Evolutionary conservation across 2,113 vertebrate genomes (phyloP).

Genomic region (Ictalurus furcatus): DNA sequence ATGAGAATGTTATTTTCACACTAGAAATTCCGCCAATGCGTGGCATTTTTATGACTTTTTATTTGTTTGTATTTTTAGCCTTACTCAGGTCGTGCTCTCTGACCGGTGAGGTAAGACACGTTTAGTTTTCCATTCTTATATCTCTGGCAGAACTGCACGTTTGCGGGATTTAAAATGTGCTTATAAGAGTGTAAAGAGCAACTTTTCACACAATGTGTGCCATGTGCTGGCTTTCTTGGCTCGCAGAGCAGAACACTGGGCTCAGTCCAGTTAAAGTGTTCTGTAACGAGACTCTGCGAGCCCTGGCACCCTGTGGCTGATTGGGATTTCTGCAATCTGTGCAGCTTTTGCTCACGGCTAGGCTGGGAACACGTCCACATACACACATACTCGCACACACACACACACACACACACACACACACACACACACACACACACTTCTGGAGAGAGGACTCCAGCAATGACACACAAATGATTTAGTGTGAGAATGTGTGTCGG

Average conservation of each 20-base stretch:
- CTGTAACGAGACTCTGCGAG: conserved; percentile 33
- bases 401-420: conserved; percentile 17
- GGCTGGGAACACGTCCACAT: conserved; percentile 28
- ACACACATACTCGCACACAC: conserved; percentile 8
- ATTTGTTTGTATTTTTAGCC: neutral
- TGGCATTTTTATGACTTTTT: neutral
- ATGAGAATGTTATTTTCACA: neutral
- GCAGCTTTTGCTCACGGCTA: conserved; percentile 24
- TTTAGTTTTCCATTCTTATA: conserved; percentile 12
- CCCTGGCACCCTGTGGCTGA: conserved; percentile 34
- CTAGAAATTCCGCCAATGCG: neutral
- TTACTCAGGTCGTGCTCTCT: neutral
- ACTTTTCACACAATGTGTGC: conserved; percentile 44
- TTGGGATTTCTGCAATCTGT: conserved; percentile 50
- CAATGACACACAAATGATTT: conserved; percentile 28
- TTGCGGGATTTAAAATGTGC: conserved; percentile 40
- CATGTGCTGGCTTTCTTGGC: conserved; percentile 47
- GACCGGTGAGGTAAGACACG: neutral
- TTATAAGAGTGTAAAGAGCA: conserved; percentile 39
- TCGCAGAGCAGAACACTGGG: conserved; percentile 26
- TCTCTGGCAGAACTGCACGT: conserved; percentile 9
- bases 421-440: conserved; percentile 12
- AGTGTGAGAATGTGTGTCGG: conserved; percentile 30
- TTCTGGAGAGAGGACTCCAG: conserved; percentile 2
- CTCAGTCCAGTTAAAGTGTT: conserved; percentile 44